Base-by-base conservation (phyloP, 2,113 vertebrate genomes). In the Rhea pennata region DNA sequence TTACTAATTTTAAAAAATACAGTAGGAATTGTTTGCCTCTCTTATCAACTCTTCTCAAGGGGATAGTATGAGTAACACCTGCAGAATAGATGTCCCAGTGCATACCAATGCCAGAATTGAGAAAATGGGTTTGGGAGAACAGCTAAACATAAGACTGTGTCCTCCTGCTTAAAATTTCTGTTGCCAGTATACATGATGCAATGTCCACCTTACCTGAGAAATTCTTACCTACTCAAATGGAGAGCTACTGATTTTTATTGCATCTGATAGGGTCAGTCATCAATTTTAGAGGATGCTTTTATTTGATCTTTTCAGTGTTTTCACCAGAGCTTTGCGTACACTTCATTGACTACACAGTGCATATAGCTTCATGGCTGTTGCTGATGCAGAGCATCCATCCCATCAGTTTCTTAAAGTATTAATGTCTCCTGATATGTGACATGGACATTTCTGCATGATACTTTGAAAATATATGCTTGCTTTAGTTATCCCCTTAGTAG, bases 21-120 rank as follows among this genome's bases (percentile, higher is more conserved):
- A 14, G 2, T 36, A 75, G 50, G 20, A 82, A 71, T 0, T 0
- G 8, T 54, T 46, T 59, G 7, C 4, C 36, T 44, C 20, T 71
- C 58, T 69, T 58, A 26, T 12, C 33, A 71, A 4, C 7, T 36
- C 36, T 36, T 36, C 36, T 36, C 36, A 36, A 61, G 13, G 20
- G 29, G 15, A 64, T 5, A 83, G 6, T 4, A 53, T 26, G 8
- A 17, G 10, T 51, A 84, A 17, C 15, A 48, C 10, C 8, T 54
- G 9, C 33, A 77, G 24, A 48, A 7, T 23, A 29, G 31, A 31
- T 22, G 5, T 50, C 33, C 20, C 16, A 9, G 5, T 21, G 8
- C 5, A 46, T 46, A 6, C 5, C 16, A 24, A 1, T 26, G 50
- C 11, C 21, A 65, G 53, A 87, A 23, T 0, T 69, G 9, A 59